Conservation (phyloP, 2,797 vertebrate genomes). For the Phaenicophaeus curvirostris region DNA sequence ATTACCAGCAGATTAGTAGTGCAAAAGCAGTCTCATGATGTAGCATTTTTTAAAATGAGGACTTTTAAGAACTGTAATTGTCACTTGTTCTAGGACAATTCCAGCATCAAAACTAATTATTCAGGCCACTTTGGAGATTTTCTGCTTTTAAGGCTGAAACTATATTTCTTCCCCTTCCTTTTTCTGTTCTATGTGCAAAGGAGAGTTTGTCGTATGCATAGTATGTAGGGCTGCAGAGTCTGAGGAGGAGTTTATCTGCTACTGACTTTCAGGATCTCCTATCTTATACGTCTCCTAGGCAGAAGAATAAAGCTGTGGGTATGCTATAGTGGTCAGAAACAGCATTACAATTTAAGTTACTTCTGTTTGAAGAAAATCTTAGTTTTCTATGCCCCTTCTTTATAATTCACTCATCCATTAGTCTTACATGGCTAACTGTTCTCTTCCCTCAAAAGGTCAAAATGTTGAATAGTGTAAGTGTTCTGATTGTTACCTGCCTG, state of each 20-base stretch:
- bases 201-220: neutral
- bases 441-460: neutral
- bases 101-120: neutral
- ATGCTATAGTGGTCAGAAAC: neutral
- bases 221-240: neutral
- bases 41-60: neutral
- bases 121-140: neutral
- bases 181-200: neutral
- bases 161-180: rapidly evolving
- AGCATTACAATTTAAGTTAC: neutral
- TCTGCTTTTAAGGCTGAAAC: neutral
- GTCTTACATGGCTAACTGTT: neutral
- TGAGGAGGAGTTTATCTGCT: neutral
- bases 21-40: neutral
- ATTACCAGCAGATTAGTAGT: neutral
- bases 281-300: neutral
- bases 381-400: neutral
- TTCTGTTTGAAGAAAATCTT: neutral
- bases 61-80: neutral
- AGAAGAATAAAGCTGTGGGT: neutral
- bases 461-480: neutral
- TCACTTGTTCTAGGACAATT: too few species aligned
- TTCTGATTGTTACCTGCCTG: neutral
- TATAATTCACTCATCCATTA: neutral
- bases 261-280: neutral